Percentiles rank a stretch among this genome's conserved stretches.
Evolutionary conservation across 2,113 vertebrate genomes (phyloP).

Genomic region (Hydrochoerus hydrochaeris): DNA sequence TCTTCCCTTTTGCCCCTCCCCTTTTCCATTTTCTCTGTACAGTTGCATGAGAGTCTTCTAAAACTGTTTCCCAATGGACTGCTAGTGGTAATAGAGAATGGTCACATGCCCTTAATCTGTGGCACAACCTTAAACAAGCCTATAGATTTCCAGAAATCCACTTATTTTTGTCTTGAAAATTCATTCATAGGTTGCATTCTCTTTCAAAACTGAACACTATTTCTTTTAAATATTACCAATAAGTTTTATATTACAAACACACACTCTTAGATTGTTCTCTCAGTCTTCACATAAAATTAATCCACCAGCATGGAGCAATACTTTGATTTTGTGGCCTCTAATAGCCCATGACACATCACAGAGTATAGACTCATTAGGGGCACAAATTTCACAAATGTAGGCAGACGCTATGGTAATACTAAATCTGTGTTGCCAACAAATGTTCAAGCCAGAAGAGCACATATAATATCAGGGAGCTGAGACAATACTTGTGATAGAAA

Average conservation of each 20-base stretch:
- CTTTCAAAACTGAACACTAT: not conserved
- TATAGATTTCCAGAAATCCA: not conserved
- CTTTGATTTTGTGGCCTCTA: not conserved
- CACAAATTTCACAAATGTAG: not conserved
- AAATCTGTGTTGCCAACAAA: not conserved
- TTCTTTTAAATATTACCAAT: slow-evolving; percentile 34
- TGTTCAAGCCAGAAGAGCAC: not conserved
- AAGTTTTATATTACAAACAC: slow-evolving; percentile 26
- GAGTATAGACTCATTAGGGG: not conserved
- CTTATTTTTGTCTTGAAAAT: not conserved
- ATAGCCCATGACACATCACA: not conserved
- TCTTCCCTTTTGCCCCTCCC: not conserved
- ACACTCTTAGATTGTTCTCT: not conserved
- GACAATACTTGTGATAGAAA: not conserved
- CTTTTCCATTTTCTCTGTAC: not conserved
- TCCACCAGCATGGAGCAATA: not conserved
- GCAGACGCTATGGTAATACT: not conserved
- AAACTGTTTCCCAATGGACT: not conserved
- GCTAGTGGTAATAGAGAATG: not conserved
- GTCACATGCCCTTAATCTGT: not conserved
- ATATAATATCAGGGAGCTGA: not conserved
- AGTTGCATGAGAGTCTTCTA: not conserved
- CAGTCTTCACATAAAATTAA: not conserved
- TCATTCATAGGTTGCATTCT: not conserved
- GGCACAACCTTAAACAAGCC: not conserved